Percentiles rank a stretch among this genome's conserved stretches.
Conservation (phyloP, 2,113 vertebrate genomes). For the Calyptommatus sinebrachiatus region DNA sequence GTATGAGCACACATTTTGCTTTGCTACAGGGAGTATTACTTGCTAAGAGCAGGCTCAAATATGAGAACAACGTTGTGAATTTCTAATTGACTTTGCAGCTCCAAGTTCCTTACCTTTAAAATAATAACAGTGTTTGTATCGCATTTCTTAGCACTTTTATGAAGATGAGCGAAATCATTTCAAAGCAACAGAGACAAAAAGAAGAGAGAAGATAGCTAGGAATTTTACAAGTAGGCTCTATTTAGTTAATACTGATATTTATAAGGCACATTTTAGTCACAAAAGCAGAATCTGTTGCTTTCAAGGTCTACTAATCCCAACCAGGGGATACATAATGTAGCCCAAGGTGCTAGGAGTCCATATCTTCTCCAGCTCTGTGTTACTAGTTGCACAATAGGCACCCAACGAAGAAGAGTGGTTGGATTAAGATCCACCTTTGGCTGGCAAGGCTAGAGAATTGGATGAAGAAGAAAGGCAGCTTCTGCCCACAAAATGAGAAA, state of each 20-base stretch:
- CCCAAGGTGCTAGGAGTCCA: no score
- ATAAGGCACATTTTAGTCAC: no score
- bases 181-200: neutral
- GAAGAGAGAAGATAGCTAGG: neutral
- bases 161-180: neutral
- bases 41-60: neutral
- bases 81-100: neutral
- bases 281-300: no score
- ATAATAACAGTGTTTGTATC: neutral
- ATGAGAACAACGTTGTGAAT: neutral
- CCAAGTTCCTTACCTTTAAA: neutral
- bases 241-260: no score
- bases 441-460: neutral
- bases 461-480: neutral
- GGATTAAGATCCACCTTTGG: neutral
- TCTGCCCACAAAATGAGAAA: neutral
- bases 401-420: neutral
- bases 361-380: no score
- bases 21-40: neutral
- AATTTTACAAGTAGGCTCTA: neutral
- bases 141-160: neutral
- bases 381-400: neutral
- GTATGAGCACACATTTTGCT: neutral
- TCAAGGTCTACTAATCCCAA: no score
- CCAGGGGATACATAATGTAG: no score